Conservation (phyloP, 2,888 invertebrate species). For the Poecilobothrus nobilitatus region DNA sequence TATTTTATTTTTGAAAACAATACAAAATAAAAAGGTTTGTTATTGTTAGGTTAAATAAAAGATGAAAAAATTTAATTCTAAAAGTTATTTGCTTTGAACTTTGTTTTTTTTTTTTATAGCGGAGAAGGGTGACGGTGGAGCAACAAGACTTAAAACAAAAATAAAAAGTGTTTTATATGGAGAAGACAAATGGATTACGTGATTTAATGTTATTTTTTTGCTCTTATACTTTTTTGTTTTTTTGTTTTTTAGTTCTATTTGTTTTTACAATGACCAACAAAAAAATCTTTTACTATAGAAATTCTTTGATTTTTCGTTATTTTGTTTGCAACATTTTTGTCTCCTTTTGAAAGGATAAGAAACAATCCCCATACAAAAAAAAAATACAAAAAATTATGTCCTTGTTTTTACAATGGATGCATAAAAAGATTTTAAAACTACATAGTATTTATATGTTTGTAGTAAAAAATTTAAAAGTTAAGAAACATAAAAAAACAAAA, state of each 20-base stretch:
- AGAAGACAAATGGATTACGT: constrained; percentile 40
- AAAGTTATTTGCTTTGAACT: not conserved
- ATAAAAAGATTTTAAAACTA: no score
- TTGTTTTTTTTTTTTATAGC: not conserved
- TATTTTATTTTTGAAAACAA: no score
- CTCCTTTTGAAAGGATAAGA: no score
- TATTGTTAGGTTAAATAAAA: not conserved
- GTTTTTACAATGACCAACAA: not conserved
- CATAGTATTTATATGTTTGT: no score
- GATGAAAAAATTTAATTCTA: not conserved
- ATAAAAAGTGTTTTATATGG: constrained; percentile 27
- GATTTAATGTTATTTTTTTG: constrained; percentile 37
- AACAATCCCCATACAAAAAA: no score
- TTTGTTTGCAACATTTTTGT: no score
- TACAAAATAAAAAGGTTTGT: no score
- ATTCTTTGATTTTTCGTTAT: not conserved
- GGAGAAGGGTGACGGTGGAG: not conserved
- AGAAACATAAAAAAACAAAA: no score
- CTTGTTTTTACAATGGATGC: no score
- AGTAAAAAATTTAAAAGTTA: no score
- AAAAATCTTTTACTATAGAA: not conserved
- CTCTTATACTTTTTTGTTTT: no score
- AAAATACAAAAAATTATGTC: no score
- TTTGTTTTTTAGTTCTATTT: not conserved
- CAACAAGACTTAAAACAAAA: not conserved